Evolutionary conservation across 2,797 vertebrate genomes (phyloP).

Genomic region (Hypotaenidia philippensis): DNA sequence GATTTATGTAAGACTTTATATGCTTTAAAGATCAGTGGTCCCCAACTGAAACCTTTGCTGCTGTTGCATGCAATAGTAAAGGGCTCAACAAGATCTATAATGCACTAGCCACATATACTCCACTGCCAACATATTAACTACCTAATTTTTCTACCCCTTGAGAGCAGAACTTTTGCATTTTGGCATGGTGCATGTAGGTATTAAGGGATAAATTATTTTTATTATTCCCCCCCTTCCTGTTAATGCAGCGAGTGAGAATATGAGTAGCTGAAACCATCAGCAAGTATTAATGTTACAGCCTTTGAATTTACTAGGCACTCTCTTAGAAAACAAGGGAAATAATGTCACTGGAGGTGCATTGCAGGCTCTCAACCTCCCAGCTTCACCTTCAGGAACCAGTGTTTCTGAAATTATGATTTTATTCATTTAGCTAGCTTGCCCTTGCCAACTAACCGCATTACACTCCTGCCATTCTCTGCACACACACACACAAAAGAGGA

Average conservation of each 20-base stretch:
- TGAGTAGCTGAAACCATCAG: not conserved
- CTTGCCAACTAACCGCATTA: not conserved
- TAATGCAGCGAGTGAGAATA: not conserved
- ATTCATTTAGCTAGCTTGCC: not conserved
- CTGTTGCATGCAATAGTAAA: not conserved
- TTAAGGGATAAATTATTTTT: not conserved
- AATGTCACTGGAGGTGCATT: not conserved
- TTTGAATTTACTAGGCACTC: not conserved
- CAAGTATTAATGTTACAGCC: not conserved
- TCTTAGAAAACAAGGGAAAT: not conserved
- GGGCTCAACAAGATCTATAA: not conserved
- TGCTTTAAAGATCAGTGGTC: not conserved
- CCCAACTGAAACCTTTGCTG: not conserved
- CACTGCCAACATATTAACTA: not conserved
- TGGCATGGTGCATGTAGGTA: not conserved
- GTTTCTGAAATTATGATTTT: not conserved
- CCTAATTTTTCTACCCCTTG: not conserved
- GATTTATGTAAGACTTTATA: not conserved
- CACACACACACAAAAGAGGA: not conserved
- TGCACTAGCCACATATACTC: not conserved
- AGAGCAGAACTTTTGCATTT: not conserved
- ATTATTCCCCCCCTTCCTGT: not conserved
- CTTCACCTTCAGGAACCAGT: not conserved
- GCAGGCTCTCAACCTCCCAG: not conserved
- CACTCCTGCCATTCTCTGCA: not conserved